Evolutionary conservation across 2,113 vertebrate species (phyloP).

Genomic region (Toxostoma redivivum): DNA sequence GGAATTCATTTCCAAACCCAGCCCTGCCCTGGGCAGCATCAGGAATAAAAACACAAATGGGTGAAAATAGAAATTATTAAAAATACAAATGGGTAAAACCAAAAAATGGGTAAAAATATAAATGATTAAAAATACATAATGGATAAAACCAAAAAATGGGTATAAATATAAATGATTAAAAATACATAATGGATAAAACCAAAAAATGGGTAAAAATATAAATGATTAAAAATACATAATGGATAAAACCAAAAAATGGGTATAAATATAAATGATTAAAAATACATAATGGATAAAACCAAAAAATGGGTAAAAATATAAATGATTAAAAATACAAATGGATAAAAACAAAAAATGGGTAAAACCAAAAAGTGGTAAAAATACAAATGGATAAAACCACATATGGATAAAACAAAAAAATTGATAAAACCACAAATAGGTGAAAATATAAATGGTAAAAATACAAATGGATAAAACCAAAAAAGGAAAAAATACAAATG

Average conservation of each 20-base stretch:
- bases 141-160: background rate
- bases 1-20: background rate
- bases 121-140: background rate
- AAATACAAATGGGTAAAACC: no score
- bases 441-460: no score
- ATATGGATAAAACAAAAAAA: background rate
- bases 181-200: background rate
- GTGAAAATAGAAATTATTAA: background rate
- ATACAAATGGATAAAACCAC: no score
- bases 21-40: background rate
- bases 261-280: background rate
- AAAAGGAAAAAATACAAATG: background rate
- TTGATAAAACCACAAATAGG: background rate
- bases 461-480: background rate
- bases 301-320: no score
- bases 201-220: background rate
- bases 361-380: no score
- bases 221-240: background rate
- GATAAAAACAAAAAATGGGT: background rate
- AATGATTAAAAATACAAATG: background rate
- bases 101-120: background rate
- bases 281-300: no score
- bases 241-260: no score
- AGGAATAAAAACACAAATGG: background rate
- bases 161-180: background rate